Evolutionary conservation across 1,140 invertebrate species (phyloP).

Genomic region (Hermatobates lingyangjiaoensis): DNA sequence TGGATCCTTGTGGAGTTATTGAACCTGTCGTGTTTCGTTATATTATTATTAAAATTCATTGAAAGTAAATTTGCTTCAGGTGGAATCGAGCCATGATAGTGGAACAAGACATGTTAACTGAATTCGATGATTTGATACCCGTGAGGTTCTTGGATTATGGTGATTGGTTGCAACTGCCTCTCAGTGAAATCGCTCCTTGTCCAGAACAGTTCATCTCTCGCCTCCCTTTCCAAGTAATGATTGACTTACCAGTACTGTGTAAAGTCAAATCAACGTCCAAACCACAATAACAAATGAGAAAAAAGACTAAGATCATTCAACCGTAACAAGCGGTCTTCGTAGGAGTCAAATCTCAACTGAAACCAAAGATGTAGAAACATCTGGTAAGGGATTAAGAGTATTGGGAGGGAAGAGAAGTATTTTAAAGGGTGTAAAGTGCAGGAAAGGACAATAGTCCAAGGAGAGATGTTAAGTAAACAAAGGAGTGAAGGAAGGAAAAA

Average conservation of each 20-base stretch:
- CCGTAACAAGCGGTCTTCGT: neutral
- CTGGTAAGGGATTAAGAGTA: neutral
- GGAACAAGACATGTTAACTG: neutral
- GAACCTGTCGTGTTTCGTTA: neutral
- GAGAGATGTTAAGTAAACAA: no score
- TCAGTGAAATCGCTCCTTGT: neutral
- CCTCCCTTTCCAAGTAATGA: constrained; percentile 5
- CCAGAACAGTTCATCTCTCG: neutral
- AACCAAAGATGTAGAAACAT: neutral
- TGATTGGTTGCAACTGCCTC: neutral
- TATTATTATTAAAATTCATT: neutral
- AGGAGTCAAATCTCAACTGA: neutral
- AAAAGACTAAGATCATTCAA: neutral
- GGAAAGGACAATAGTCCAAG: no score
- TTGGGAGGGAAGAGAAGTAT: neutral
- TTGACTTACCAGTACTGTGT: neutral
- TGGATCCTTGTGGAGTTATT: neutral
- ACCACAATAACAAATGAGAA: neutral
- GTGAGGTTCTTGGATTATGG: constrained; percentile 5
- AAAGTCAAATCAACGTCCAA: neutral
- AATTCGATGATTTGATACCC: neutral
- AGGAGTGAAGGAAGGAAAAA: no score
- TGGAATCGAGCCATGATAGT: constrained; percentile 2
- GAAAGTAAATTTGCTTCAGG: neutral
- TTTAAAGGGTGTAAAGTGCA: neutral